Evolutionary conservation across 2,113 vertebrate species (phyloP).

Genomic region (Bubo bubo): DNA sequence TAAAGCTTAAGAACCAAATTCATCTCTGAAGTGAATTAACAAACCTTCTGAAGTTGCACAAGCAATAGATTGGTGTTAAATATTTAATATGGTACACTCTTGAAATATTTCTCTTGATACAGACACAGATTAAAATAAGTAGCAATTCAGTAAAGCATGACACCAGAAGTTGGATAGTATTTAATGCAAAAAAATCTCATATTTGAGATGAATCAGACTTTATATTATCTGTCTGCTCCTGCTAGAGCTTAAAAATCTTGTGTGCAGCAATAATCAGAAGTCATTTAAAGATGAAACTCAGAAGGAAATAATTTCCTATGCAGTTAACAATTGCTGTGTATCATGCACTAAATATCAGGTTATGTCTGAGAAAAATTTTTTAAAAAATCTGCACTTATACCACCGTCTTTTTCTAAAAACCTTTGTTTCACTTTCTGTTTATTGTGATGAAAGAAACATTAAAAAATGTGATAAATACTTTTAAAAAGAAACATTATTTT

Average conservation of each 20-base stretch:
- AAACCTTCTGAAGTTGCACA: not conserved
- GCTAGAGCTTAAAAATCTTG: not conserved
- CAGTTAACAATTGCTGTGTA: not conserved
- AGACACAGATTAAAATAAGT: not conserved
- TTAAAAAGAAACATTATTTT: slow-evolving; percentile 12
- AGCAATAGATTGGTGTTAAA: not conserved
- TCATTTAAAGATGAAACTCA: not conserved
- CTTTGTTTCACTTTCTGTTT: not conserved
- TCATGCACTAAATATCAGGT: not conserved
- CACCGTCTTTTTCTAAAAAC: not conserved
- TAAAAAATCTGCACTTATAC: not conserved
- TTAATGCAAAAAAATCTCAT: not conserved
- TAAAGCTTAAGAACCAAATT: not conserved
- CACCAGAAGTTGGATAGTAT: not conserved
- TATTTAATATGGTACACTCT: not conserved
- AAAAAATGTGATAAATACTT: not conserved
- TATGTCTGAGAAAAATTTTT: not conserved
- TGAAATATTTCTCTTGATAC: not conserved
- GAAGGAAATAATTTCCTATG: not conserved
- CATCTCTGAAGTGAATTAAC: not conserved
- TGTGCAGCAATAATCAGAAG: not conserved
- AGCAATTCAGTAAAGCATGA: not conserved
- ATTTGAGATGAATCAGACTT: not conserved
- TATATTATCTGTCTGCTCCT: not conserved
- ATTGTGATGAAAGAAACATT: not conserved